Evolutionary conservation across 2,113 vertebrate species (phyloP).

Genomic region (Meles meles): DNA sequence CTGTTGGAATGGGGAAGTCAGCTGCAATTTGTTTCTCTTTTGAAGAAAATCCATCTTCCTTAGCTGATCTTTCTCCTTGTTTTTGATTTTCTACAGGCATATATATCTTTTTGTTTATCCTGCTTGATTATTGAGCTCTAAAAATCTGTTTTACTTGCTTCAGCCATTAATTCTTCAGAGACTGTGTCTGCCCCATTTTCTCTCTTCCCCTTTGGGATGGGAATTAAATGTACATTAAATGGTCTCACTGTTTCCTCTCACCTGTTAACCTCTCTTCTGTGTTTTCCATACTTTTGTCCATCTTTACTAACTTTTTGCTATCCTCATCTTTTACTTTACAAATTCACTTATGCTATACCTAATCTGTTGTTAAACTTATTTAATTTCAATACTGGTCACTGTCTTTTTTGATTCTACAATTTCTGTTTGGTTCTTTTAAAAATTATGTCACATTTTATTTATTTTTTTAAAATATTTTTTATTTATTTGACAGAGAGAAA

Average conservation of each 20-base stretch:
- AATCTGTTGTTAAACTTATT: neutral
- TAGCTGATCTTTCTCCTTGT: neutral
- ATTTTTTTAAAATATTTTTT: no score
- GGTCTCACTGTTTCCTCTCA: neutral
- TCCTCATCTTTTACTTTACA: neutral
- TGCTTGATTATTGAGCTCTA: neutral
- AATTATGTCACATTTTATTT: neutral
- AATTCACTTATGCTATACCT: neutral
- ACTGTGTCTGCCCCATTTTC: neutral
- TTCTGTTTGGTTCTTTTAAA: neutral
- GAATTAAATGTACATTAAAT: neutral
- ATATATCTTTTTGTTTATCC: neutral
- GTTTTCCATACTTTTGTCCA: neutral
- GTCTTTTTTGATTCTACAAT: neutral
- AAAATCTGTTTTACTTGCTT: neutral
- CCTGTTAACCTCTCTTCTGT: neutral
- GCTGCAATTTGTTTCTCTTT: neutral
- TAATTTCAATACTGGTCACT: neutral
- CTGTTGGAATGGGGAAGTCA: neutral
- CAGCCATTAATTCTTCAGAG: neutral
- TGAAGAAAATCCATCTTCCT: neutral
- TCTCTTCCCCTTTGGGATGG: neutral
- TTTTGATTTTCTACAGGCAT: neutral
- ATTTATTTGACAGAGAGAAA: no score
- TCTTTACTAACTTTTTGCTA: neutral